Evolutionary conservation across 2,113 vertebrate species (phyloP), one percentile per base, ranked within the genome.

Genomic region (Alosa alosa): DNA sequence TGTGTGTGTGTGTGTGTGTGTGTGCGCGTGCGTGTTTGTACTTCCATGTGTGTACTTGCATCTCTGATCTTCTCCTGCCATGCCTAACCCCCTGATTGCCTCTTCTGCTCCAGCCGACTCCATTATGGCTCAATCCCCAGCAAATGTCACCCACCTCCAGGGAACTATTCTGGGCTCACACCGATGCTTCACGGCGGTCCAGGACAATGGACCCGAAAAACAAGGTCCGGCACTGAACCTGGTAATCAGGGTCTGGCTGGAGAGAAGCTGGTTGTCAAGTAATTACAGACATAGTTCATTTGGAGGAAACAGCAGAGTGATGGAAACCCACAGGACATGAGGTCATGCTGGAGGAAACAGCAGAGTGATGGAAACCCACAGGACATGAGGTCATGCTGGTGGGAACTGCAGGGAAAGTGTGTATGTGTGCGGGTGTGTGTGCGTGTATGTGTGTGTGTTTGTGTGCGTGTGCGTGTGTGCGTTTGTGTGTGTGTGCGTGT

Each of bases 211-310:
- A 82, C 87, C 89, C 81, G 89, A 90, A 88, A 93, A 31, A 31
- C 93, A 91, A 92, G 91, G 91, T 90, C 86, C 72, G 82, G 89
- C 88, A 89, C 88, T 93, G 90, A 93, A 93, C 93, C 55, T 92
- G 90, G 90, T 90, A 94, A 86, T 90, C 87, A 92, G 86, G 93
- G 92, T 92, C 91, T 94, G 91, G 93, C 92, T 92, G 78, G 91
- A 93, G 92, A 92, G 91, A 88, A 91, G 91, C 90, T 88, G 89
- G 93, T 94, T 92, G 92, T 91, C 93, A 94, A 93, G 94, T 94
- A 95, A 95, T 95, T 95, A 94, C 93, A 93, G 92, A 90, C 92
- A 94, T 94, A 93, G 92, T 93, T 93, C 91, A 89, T 89, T 88
- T 88, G 90, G 92, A 92, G 92, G 91, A 93, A 93, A 93, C 93